These are phyloP conservation scores for Batillaria attramentaria DNA, from an alignment of 1,140 invertebrate genomes.

Conservation along the genomic window DNA sequence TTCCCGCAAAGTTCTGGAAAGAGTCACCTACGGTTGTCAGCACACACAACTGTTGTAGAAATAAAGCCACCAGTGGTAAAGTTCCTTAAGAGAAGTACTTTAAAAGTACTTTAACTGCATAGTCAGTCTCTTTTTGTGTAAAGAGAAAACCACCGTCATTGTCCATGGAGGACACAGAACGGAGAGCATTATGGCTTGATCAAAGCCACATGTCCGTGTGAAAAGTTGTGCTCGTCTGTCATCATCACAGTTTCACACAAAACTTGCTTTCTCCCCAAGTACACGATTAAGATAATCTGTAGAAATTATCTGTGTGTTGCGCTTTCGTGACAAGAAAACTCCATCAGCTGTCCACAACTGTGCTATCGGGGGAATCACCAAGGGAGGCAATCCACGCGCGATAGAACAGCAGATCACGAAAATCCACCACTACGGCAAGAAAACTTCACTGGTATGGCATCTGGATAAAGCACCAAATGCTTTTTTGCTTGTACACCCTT, in stretches of 20 bases:
- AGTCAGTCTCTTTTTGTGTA: no score
- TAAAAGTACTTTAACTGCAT: no score
- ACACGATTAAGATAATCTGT: not conserved
- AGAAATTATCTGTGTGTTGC: not conserved
- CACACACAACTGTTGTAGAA: no score
- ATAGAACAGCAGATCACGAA: not conserved
- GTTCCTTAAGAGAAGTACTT: no score
- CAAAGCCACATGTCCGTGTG: not conserved
- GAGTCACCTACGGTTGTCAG: not conserved
- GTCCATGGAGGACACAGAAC: no score
- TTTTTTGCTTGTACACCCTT: not conserved
- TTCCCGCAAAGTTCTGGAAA: not conserved
- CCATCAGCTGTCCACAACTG: constrained; percentile 8
- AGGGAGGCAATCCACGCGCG: constrained; percentile 27
- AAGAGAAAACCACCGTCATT: no score
- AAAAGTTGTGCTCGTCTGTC: not conserved
- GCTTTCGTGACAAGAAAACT: not conserved
- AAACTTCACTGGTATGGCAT: not conserved
- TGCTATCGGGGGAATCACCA: constrained; percentile 17
- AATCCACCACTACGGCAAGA: no score
- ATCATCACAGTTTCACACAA: not conserved
- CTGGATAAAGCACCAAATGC: not conserved
- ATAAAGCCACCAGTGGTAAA: no score
- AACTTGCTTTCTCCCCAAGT: not conserved
- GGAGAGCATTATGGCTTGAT: not conserved